Evolutionary conservation across 2,113 vertebrate genomes (phyloP).

Genomic region (Leuciscus idus): DNA sequence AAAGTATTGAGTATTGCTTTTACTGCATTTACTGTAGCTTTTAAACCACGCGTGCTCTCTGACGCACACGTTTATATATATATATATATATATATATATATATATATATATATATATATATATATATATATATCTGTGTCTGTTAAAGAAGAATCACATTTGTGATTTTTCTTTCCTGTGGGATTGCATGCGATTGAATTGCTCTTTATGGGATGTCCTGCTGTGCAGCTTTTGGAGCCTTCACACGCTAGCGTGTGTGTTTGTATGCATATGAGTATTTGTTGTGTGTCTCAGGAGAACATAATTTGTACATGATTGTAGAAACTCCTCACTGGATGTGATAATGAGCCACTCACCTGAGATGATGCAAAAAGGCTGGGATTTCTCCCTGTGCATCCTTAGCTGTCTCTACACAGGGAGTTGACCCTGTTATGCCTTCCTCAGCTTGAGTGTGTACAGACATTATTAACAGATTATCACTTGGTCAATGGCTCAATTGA

Average conservation of each 20-base stretch:
- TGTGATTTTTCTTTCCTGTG: not conserved
- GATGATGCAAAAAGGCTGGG: not conserved
- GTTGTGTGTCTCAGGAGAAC: conserved; percentile 25
- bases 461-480: conserved; percentile 35
- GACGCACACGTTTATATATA: no score
- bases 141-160: not conserved
- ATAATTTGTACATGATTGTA: conserved; percentile 19
- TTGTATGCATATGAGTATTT: not conserved
- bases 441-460: conserved; percentile 6
- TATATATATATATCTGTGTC: no score
- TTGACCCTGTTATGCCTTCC: conserved; percentile 16
- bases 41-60: no score
- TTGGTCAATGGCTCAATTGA: conserved; percentile 23
- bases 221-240: conserved; percentile 7
- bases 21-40: no score
- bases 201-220: not conserved
- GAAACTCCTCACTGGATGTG: conserved; percentile 28
- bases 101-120: no score
- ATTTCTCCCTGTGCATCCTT: conserved; percentile 20
- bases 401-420: not conserved
- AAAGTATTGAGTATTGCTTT: no score
- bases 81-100: no score
- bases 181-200: not conserved
- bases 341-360: conserved; percentile 30
- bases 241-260: not conserved